Evolutionary conservation across 2,888 invertebrate species (phyloP), one percentile per base, ranked within the genome.

Genomic region (Creontiades dilutus): DNA sequence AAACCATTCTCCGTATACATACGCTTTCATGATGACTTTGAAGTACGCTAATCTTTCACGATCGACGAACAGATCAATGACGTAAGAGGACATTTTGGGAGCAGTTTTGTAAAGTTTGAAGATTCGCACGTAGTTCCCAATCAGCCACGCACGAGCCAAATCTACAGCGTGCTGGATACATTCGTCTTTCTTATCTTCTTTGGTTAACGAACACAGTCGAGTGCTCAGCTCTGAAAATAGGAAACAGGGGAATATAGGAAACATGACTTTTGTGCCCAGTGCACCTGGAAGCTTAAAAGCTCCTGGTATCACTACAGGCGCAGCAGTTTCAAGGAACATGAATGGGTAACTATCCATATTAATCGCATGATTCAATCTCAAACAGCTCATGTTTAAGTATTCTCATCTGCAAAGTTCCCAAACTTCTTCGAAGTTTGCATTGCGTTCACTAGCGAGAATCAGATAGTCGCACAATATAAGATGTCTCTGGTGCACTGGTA

Each of bases 41-140:
- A 99, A 95, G 93, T 98, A 99, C 92, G 95, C 94, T 94, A 97
- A 98, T 93, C 99, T 95, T 94, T 99, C 99, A 93, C 99, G 95
- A 92, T 98, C 97, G 93, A 98, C 96, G 95, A 99, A 99, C 98
- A 99, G 98, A 94, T 99, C 99, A 94, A 99, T 97, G 92, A 99
- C 95, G 94, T 97, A 98, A 90, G 97, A 97, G 80, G 98, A 97
- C 99, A 99, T 99, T 93, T 97, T 95, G 27, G 99, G 99, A 68
- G 99, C 97, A 91, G 94, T 94, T 93, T 95, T 95, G 94, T 99
- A 99, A 91, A 99, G 94, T 92, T 96, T 95, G 95, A 99, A 99
- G 94, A 99, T 97, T 93, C 96, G 96, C 93, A 97, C 97, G 94
- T 97, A 97, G 94, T 99, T 99, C 92, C 97, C 96, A 92, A 97